Percentiles rank a stretch among this genome's conserved stretches.
Conservation (phyloP, 2,797 vertebrate species). For the Parambassis ranga region DNA sequence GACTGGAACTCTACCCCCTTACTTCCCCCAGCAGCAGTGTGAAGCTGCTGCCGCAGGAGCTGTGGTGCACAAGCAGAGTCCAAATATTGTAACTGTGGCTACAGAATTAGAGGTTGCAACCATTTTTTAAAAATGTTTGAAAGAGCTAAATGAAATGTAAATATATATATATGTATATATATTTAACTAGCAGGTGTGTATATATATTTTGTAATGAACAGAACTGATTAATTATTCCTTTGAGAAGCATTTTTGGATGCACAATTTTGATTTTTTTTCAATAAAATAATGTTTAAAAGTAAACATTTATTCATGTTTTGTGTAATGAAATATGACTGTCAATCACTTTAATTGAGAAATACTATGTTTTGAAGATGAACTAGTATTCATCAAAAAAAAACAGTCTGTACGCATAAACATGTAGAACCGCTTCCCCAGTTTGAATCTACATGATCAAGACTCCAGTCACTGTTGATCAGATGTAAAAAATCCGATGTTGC, state of each 20-base stretch:
- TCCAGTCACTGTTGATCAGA: conserved; percentile 65
- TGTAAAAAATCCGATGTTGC: conserved; percentile 63
- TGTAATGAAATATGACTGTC: background rate
- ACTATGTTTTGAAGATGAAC: conserved; percentile 11
- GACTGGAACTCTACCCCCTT: conserved; percentile 66
- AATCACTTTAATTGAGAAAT: conserved; percentile 11
- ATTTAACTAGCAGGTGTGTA: conserved; percentile 30
- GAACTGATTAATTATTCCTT: no score
- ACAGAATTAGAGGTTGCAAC: conserved; percentile 76
- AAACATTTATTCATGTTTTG: background rate
- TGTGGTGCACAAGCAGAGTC: conserved; percentile 46
- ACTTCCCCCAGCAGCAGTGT: conserved; percentile 38
- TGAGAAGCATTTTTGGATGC: background rate
- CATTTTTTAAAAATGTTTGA: conserved; percentile 69
- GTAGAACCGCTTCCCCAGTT: conserved; percentile 46
- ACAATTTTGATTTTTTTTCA: conserved; percentile 14
- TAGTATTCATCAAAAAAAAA: conserved; percentile 9
- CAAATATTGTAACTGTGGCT: conserved; percentile 56
- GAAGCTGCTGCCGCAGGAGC: conserved; percentile 40
- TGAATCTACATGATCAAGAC: conserved; percentile 65
- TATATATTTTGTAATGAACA: conserved; percentile 37
- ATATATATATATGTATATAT: conserved; percentile 40
- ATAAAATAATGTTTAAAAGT: conserved; percentile 45
- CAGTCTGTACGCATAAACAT: conserved; percentile 52
- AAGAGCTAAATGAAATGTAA: background rate